Percentiles rank a stretch among this genome's conserved stretches.
Evolutionary conservation across 2,113 vertebrate species (phyloP).

Genomic region (Amblyopsis rosae): DNA sequence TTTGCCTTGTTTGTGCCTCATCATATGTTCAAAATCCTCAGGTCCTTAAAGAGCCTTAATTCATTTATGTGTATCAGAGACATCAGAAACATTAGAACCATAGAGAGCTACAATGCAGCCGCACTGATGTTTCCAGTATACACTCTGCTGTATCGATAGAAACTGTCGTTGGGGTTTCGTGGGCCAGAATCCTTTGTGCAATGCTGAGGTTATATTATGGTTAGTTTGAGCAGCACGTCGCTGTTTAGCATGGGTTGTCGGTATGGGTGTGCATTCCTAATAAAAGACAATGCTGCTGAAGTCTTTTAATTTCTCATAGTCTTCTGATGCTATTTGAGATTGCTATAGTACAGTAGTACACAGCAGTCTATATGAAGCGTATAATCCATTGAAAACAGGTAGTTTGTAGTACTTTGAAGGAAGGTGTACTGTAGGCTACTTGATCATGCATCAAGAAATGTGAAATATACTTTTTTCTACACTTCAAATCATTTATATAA

Average conservation of each 20-base stretch:
- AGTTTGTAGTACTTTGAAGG: conserved; percentile 71
- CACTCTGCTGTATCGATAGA: conserved; percentile 58
- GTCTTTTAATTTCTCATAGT: conserved; percentile 63
- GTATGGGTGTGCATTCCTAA: conserved; percentile 64
- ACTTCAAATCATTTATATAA: conserved; percentile 81
- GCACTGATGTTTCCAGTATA: conserved; percentile 64
- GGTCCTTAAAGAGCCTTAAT: conserved; percentile 85
- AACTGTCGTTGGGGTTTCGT: conserved; percentile 28
- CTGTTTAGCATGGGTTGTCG: conserved; percentile 61
- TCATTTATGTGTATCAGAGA: conserved; percentile 25
- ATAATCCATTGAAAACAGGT: conserved; percentile 69
- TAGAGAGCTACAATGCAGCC: conserved; percentile 48
- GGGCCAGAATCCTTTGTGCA: conserved; percentile 38
- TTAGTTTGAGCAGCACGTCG: conserved; percentile 47
- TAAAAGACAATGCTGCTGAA: conserved; percentile 74
- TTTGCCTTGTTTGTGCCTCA: conserved; percentile 84
- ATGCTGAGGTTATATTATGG: conserved; percentile 24
- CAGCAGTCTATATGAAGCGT: conserved; percentile 69
- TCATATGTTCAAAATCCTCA: conserved; percentile 82
- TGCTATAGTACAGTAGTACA: conserved; percentile 59
- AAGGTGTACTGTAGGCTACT: conserved; percentile 65
- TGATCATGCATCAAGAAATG: conserved; percentile 69
- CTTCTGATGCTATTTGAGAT: conserved; percentile 67
- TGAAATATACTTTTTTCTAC: conserved; percentile 81
- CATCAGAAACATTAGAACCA: conserved; percentile 43